Evolutionary conservation across 2,888 invertebrate species (phyloP), one percentile per base, ranked within the genome.

Genomic region (Ptychoptera contaminata): DNA sequence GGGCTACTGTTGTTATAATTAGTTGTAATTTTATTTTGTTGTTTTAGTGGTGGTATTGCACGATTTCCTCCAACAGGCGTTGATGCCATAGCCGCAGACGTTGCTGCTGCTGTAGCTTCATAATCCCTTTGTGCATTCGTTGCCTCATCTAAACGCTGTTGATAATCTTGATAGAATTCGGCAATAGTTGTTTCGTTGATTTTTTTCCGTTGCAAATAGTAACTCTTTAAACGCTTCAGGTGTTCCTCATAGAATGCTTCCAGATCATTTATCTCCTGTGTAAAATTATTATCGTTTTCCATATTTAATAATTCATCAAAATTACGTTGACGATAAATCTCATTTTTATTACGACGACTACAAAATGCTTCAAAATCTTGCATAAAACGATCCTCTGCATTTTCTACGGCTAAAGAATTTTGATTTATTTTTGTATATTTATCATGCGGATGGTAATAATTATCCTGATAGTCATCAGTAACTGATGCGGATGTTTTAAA

Each of bases 211-310:
- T 56, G 51, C 8, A 55, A 47, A 41, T 55, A 56, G 44, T 54
- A 55, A 14, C 52, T 52, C 46, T 56, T 56, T 6, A 56, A 47
- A 9, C 51, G 49, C 44, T 52, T 51, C 12, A 56, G 34, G 43
- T 56, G 55, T 35, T 56, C 55, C 40, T 56, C 54, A 36, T 55
- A 55, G 32, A 55, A 55, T 5, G 52, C 52, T 39, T 56, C 55
- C n/a, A 56, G 46, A 46, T 55, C 53, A 43, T 52, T 51, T 31
- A 55, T 54, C 43, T 56, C 55, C 16, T 51, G 50, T 35, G 48
- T 51, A 35, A 55, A 52, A 8, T 49, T 50, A 23, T 23, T 23
- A 31, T 53, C 53, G 8, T 53, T 48, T n/a, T 42, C 35, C 11
- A 44, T 34, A 9, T 43, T 43, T 8, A 15, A 6, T 38, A 46